Base-by-base conservation (phyloP, 2,113 vertebrate species). In the Datnioides undecimradiatus region DNA sequence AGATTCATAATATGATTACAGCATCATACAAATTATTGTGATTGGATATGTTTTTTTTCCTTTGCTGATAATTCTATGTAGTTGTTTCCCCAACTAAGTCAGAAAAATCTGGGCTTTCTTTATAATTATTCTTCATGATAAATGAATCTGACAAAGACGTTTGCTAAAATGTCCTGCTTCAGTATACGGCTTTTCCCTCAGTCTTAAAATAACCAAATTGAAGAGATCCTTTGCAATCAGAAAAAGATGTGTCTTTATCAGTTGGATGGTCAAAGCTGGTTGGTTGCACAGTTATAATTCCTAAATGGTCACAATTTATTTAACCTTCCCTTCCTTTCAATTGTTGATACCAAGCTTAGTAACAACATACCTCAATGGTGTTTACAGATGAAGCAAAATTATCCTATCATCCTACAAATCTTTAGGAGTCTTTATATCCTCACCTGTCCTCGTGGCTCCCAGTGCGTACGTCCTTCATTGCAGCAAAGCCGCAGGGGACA, bases 371-470 rank as follows among this genome's bases (percentile, higher is more conserved):
- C 23, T 68, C 0, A 76, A 52, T 34, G 19, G 1, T 34, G 13
- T 33, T 6, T 29, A 25, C 23, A 17, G 6, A 36, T 12, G 45
- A 27, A 23, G 19, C 55, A 12, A 31, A 40, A 33, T 11, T 27
- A 21, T 48, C 36, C 36, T 17, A 29, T 57, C 36, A 51, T 73
- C 9, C n/a, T 11, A 11, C 21, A 48, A 48, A 63, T 25, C 3
- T 34, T 13, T 0, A 12, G 46, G 4, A 68, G 27, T 4, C 5
- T 48, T 38, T 23, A 40, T 67, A 2, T 45, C 63, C 93, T 94
- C 88, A 99, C 98, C 98, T 97, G 93, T 99, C 98, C 87, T 99
- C 98, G 4, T 99, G 98, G 83, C 98, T 99, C 69, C 98, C 98
- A 0, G 98, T 99, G 11, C 98, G 97, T 51, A 99, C 98, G 43